Percentiles rank a stretch among this genome's conserved stretches.
Evolutionary conservation across 2,113 vertebrate species (phyloP).

Genomic region (Serinus canaria): DNA sequence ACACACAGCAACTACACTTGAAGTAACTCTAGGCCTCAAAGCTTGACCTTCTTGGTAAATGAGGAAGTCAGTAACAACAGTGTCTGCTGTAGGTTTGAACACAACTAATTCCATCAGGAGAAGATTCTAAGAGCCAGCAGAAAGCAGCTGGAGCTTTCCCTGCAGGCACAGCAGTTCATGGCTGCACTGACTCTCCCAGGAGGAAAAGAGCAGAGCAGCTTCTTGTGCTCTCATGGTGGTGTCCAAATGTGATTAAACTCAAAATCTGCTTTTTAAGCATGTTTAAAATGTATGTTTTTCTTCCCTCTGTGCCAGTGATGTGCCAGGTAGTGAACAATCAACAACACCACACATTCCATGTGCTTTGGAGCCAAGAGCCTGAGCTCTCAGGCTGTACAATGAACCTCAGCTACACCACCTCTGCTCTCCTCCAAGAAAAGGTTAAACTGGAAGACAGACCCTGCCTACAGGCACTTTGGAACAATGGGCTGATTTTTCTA

Average conservation of each 20-base stretch:
- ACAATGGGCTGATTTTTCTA: conserved; percentile 56
- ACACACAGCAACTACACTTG: rapidly evolving
- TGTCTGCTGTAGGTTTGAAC: neutral
- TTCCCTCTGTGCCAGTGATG: rapidly evolving
- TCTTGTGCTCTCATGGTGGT: rapidly evolving
- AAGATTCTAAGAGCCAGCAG: neutral
- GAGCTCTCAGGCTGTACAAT: neutral
- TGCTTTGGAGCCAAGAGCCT: neutral
- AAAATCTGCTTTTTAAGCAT: rapidly evolving
- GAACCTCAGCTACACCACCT: neutral
- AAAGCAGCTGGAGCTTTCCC: neutral
- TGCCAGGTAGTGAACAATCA: neutral
- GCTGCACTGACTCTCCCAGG: neutral
- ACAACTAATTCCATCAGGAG: neutral
- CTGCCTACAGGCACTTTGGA: conserved; percentile 29
- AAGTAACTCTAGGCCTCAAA: neutral
- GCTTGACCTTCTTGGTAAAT: neutral
- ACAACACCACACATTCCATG: rapidly evolving
- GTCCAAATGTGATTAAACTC: neutral
- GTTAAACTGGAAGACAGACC: conserved; percentile 37
- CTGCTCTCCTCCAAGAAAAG: conserved; percentile 19
- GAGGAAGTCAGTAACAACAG: neutral
- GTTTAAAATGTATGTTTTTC: neutral
- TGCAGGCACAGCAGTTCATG: neutral
- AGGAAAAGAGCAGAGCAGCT: neutral